Conservation (phyloP, 2,113 vertebrate species). For the Catharus bicknelli region DNA sequence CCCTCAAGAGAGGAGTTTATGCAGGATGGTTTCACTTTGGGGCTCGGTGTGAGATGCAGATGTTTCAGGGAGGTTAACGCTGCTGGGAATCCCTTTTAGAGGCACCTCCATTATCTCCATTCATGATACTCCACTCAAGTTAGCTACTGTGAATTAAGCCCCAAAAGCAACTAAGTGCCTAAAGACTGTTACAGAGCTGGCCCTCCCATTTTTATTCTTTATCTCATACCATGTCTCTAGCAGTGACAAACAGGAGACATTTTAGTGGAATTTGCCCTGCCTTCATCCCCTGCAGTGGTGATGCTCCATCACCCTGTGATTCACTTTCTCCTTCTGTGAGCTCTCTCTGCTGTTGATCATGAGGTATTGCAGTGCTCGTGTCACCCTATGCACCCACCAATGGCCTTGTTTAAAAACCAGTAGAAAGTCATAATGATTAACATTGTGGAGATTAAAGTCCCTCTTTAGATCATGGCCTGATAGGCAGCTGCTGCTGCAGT, state of each 20-base stretch:
- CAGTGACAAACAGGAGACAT: neutral
- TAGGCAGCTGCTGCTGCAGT: neutral
- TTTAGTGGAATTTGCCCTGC: neutral
- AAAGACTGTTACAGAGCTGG: neutral
- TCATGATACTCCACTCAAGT: neutral
- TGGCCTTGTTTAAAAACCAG: neutral
- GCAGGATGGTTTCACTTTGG: neutral
- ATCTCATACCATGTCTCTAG: neutral
- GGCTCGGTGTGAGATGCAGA: neutral
- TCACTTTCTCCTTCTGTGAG: conserved; percentile 17
- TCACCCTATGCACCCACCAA: neutral
- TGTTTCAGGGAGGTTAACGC: neutral
- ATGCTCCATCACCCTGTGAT: neutral
- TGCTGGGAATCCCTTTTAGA: neutral
- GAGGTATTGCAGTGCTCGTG: neutral
- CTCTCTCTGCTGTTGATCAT: conserved; percentile 53
- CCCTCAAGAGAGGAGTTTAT: neutral
- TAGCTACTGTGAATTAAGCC: neutral
- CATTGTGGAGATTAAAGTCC: neutral
- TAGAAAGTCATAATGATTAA: neutral
- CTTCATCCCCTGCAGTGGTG: neutral
- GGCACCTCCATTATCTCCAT: neutral
- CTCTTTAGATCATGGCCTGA: neutral
- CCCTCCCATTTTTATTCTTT: neutral
- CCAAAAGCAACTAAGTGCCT: neutral